phyloP scores from a whole-genome alignment of 2,888 invertebrate genomes.

The Horisme vitalbata region DNA sequence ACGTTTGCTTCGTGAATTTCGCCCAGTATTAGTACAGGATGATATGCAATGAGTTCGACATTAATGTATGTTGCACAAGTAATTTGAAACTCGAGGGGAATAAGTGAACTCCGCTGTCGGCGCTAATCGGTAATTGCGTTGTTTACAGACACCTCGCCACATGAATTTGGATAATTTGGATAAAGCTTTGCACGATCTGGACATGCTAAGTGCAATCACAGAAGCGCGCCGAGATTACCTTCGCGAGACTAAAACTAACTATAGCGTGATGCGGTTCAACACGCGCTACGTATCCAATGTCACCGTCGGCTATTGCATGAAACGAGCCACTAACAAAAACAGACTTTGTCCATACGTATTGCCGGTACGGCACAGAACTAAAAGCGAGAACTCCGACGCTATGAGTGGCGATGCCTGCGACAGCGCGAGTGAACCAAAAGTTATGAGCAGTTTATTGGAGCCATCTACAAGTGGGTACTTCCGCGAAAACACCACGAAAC shows the following conservation, averaged over 20 bases:
- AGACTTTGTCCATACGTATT: constrained; percentile 83
- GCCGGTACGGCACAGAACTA: constrained; percentile 82
- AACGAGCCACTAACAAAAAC: constrained; percentile 76
- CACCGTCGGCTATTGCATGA: constrained; percentile 84
- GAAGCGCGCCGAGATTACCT: constrained; percentile 83
- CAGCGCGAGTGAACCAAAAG: constrained; percentile 48
- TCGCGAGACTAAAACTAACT: constrained; percentile 74
- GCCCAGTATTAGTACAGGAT: constrained; percentile 52
- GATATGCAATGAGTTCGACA: constrained; percentile 71
- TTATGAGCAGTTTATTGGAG: constrained; percentile 62
- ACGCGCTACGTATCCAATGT: constrained; percentile 85
- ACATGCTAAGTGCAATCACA: constrained; percentile 84
- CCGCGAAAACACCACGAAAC: constrained; percentile 72
- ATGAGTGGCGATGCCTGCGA: constrained; percentile 64
- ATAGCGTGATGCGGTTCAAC: constrained; percentile 81
- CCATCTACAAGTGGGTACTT: constrained; percentile 67
- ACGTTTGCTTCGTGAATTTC: constrained; percentile 56
- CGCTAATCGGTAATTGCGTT: constrained; percentile 51
- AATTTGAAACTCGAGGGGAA: constrained; percentile 17
- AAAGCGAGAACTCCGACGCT: constrained; percentile 85
- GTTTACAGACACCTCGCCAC: constrained; percentile 72
- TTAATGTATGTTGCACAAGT: constrained; percentile 52
- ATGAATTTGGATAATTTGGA: constrained; percentile 82
- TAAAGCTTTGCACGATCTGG: constrained; percentile 83
- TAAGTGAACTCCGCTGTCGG: constrained; percentile 29